Conservation (phyloP, 30 jellyfish, hydroid and myxozoan genomes). For the Turritopsis rubra region DNA sequence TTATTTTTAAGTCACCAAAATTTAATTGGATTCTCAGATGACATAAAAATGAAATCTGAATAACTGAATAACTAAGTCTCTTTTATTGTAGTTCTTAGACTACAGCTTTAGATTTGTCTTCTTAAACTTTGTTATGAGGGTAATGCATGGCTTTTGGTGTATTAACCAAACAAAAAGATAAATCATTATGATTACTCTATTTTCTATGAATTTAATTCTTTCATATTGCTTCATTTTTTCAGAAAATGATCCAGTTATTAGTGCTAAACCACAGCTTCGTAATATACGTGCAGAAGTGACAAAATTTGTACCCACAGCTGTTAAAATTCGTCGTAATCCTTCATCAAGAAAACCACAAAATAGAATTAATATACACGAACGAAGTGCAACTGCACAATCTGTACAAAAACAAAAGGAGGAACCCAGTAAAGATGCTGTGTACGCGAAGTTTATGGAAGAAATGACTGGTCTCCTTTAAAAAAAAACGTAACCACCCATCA, state of each 20-base stretch:
- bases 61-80: no score
- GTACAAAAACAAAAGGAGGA: conserved; percentile 42
- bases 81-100: no score
- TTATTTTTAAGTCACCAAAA: no score
- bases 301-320: conserved; percentile 92
- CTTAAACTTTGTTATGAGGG: no score
- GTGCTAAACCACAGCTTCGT: conserved; percentile 94
- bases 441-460: conserved; percentile 80
- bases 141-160: no score
- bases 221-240: neutral
- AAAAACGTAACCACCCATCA: neutral
- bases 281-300: conserved; percentile 98
- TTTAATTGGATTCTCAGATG: no score
- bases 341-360: conserved; percentile 12
- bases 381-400: neutral
- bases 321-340: conserved; percentile 67
- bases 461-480: conserved; percentile 73
- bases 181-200: no score
- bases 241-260: conserved; percentile 71
- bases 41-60: no score
- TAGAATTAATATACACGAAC: neutral
- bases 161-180: neutral
- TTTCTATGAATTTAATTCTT: neutral
- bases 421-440: conserved; percentile 91
- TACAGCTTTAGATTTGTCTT: no score